Evolutionary conservation across 2,888 invertebrate genomes (phyloP), one percentile per base, ranked within the genome.

Genomic region (Pandemis heparana): DNA sequence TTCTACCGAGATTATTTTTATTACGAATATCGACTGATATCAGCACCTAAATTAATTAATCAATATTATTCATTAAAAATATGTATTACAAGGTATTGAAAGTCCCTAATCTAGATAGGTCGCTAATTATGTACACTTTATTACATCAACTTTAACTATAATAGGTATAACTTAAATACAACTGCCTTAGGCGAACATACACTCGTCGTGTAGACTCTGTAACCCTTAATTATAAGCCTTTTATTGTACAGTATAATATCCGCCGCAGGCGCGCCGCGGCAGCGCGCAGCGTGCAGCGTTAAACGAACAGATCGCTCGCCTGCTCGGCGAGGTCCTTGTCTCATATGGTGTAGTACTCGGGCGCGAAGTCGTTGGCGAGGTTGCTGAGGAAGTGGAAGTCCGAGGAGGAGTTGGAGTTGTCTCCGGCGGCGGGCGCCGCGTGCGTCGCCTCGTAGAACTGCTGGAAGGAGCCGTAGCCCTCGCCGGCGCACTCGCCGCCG

Each of bases 381-480:
- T 97, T 98, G 92, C 98, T 98, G 77, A 98, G 95, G 89, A 98
- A 98, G 90, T 98, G 98, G 92, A 98, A 98, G 91, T 98, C 98
- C 43, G 98, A 98, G n/a, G 98, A 98, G 87, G 97, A 97, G 88
- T 98, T 98, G 81, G 97, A 97, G 91, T 97, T 97, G 83, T 98
- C 97, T 65, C 97, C 96, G 32, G 95, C 83, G 70, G 81, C 78
- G 51, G 94, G 92, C 6, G 95, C 87, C 71, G 94, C 92, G 83
- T 95, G 94, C 74, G 90, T 94, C 74, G 94, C 94, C 71, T 95
- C 94, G 87, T 97, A 97, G 87, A 96, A 97, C 85, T 96, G 96
- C 79, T 96, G 96, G 87, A 96, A 97, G 74, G 96, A 96, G 79
- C 96, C 96, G 87, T 96, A 97, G 76, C 95, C 95, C 75, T 96